Conservation (phyloP, 1,140 invertebrate genomes). For the Amphibalanus amphitrite region DNA sequence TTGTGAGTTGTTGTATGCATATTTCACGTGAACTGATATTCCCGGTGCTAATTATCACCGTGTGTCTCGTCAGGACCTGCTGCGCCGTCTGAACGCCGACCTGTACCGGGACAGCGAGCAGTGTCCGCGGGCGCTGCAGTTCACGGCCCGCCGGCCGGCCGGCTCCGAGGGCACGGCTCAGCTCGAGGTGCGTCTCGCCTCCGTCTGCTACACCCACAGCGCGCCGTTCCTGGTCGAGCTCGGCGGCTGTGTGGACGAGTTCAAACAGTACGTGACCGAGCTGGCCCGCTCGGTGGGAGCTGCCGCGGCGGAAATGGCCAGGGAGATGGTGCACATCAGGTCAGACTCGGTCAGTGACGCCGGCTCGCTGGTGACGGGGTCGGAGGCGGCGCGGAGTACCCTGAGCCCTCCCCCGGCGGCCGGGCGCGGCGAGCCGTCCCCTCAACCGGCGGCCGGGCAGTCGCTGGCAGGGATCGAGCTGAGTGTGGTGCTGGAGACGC, state of each 20-base stretch:
- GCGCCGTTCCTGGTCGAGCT: slow-evolving; percentile 69
- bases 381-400: too few species aligned
- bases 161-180: slow-evolving; percentile 8
- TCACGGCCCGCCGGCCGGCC: too few species aligned
- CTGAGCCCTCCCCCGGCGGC: too few species aligned
- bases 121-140: too few species aligned
- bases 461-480: too few species aligned
- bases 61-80: slow-evolving; percentile 16
- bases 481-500: slow-evolving; percentile 68
- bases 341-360: too few species aligned
- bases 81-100: slow-evolving; percentile 22
- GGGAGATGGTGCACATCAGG: slow-evolving; percentile 51
- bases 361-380: too few species aligned
- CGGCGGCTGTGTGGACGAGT: slow-evolving; percentile 53
- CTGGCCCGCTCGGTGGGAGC: slow-evolving; percentile 63
- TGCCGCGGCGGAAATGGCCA: slow-evolving; percentile 83
- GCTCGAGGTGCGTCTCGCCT: slow-evolving; percentile 58
- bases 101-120: slow-evolving; percentile 26
- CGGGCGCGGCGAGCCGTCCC: too few species aligned
- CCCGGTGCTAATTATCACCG: too few species aligned
- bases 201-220: slow-evolving; percentile 84
- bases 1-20: too few species aligned
- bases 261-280: slow-evolving; percentile 48
- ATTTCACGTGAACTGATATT: too few species aligned
- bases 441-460: too few species aligned